Percentiles rank a stretch among this genome's conserved stretches.
Evolutionary conservation across 2,113 vertebrate species (phyloP).

Genomic region (Raja brachyura): DNA sequence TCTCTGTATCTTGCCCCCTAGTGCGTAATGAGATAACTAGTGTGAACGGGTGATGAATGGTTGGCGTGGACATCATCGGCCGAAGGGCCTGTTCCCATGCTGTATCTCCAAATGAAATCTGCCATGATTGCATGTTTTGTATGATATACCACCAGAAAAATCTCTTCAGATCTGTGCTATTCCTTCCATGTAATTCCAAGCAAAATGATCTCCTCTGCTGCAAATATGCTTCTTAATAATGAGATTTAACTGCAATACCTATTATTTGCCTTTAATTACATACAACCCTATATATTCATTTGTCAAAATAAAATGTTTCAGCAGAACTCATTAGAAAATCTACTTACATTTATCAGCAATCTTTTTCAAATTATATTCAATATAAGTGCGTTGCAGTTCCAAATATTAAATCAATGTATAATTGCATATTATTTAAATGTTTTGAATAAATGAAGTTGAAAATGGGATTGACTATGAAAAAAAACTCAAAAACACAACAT

Average conservation of each 20-base stretch:
- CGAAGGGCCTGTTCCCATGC: no score
- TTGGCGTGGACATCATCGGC: no score
- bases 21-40: no score
- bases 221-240: background rate
- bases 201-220: background rate
- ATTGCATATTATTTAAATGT: background rate
- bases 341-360: background rate
- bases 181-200: background rate
- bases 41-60: no score
- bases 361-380: background rate
- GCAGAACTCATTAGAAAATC: background rate
- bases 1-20: no score
- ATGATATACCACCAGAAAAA: background rate
- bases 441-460: background rate
- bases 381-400: background rate
- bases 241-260: slow-evolving; percentile 5
- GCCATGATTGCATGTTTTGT: no score
- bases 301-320: background rate
- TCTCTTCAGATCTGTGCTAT: background rate
- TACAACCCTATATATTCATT: background rate
- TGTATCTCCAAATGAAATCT: no score
- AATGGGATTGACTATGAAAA: background rate
- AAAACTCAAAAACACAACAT: background rate
- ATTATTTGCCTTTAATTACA: background rate
- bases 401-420: background rate